phyloP scores from a whole-genome alignment of 2,888 invertebrate genomes.

The Margaritifera margaritifera region DNA sequence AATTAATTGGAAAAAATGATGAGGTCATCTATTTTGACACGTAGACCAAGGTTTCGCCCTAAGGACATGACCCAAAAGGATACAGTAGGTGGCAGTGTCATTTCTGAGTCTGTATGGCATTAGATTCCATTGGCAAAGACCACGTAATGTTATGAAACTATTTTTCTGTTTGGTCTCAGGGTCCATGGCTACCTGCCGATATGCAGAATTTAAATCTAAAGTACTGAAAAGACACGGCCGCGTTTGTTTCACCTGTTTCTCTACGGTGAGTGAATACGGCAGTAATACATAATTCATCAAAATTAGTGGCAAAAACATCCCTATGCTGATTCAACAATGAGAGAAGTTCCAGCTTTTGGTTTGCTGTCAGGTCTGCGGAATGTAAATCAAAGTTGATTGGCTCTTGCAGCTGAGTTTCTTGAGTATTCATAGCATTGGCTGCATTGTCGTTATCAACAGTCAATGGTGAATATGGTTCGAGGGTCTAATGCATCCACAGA shows the following conservation, averaged over 20 bases:
- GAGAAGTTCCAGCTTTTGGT: too few relatives aligned
- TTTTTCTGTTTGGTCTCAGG: constrained; percentile 30
- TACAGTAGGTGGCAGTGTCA: constrained; percentile 23
- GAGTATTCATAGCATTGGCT: too few relatives aligned
- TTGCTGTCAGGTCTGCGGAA: too few relatives aligned
- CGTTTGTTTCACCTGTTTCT: constrained; percentile 30
- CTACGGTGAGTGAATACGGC: constrained; percentile 28
- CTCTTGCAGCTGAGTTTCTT: too few relatives aligned
- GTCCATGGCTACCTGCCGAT: too few relatives aligned
- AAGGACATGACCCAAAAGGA: constrained; percentile 34
- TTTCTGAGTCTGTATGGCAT: constrained; percentile 43
- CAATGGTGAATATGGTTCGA: too few relatives aligned
- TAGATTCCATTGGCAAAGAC: constrained; percentile 28
- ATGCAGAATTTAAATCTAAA: constrained; percentile 35
- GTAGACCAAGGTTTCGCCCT: constrained; percentile 28
- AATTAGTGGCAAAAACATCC: constrained; percentile 33
- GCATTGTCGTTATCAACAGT: too few relatives aligned
- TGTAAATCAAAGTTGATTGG: too few relatives aligned
- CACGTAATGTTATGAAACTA: constrained; percentile 33
- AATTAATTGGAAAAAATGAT: constrained; percentile 25
- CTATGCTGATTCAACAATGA: too few relatives aligned
- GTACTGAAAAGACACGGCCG: too few relatives aligned
- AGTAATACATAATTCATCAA: constrained; percentile 30
- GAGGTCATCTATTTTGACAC: constrained; percentile 43
- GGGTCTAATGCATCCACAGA: too few relatives aligned